Percentiles rank a stretch among this genome's conserved stretches.
Conservation (phyloP, 2,888 invertebrate species). For the Synergus japonicus region DNA sequence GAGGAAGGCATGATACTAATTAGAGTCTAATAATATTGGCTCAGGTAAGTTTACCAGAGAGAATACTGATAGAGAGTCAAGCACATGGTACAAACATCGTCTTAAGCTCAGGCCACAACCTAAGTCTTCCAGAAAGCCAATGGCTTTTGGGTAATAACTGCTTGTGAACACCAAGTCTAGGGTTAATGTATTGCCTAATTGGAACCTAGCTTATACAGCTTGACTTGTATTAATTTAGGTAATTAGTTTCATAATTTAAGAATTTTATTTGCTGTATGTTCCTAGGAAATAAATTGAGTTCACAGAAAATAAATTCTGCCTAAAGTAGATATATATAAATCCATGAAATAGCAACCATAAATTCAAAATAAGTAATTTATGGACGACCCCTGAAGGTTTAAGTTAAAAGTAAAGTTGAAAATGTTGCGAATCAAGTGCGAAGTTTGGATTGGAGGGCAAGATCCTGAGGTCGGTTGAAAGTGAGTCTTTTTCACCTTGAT, state of each 20-base stretch:
- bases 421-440: constrained; percentile 11
- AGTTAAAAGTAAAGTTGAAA: background rate
- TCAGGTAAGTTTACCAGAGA: constrained; percentile 64
- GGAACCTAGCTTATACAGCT: constrained; percentile 16
- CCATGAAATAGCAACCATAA: too few relatives aligned
- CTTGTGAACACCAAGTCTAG: constrained; percentile 50
- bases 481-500: constrained; percentile 67
- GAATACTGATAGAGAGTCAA: constrained; percentile 31
- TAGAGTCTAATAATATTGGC: constrained; percentile 71
- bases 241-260: background rate
- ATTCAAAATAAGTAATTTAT: too few relatives aligned
- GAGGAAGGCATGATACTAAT: constrained; percentile 63
- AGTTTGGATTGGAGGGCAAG: constrained; percentile 3
- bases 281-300: background rate
- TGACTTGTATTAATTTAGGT: constrained; percentile 10
- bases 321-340: too few relatives aligned
- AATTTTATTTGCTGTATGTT: background rate
- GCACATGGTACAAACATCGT: constrained; percentile 40
- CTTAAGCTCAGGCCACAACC: constrained; percentile 44
- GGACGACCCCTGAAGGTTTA: background rate
- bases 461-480: constrained; percentile 60
- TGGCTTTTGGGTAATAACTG: constrained; percentile 67
- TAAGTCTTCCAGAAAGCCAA: constrained; percentile 63
- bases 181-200: constrained; percentile 39
- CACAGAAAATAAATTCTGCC: too few relatives aligned